phyloP scores from a whole-genome alignment of 2,113 vertebrate genomes.

The Chascanopsetta lugubris region DNA sequence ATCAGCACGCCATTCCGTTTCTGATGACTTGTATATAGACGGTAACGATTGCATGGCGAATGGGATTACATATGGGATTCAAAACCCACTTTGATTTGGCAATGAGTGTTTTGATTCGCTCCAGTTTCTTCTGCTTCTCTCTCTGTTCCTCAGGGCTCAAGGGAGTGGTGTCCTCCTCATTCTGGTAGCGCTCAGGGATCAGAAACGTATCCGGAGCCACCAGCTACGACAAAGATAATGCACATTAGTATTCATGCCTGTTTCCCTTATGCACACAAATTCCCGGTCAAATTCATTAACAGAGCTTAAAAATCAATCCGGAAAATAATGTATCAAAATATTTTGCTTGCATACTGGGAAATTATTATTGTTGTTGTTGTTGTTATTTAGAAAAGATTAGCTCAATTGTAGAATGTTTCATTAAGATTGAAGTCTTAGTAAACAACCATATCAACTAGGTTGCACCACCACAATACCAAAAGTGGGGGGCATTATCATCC shows the following conservation, averaged over 20 bases:
- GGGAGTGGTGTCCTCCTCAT: slow-evolving; percentile 84
- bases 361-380: neutral
- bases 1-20: no score
- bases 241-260: no score
- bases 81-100: slow-evolving; percentile 93
- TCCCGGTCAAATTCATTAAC: neutral
- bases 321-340: neutral
- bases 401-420: no score
- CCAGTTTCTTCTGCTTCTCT: slow-evolving; percentile 96
- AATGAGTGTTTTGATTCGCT: slow-evolving; percentile 95
- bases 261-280: neutral
- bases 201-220: slow-evolving; percentile 88
- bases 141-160: slow-evolving; percentile 92
- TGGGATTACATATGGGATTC: neutral
- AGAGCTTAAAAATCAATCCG: no score
- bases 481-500: no score
- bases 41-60: no score
- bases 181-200: slow-evolving; percentile 90
- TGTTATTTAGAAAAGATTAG: no score
- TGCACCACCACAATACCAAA: no score
- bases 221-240: slow-evolving; percentile 74
- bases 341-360: no score
- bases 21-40: neutral
- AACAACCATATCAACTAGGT: no score
- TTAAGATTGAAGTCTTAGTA: no score